A percentile compares a stretch with the other conserved stretches of the same genome.
These are phyloP conservation scores for Hypomecis punctinalis DNA, from an alignment of 2,888 invertebrate species.

Conservation along the genomic window DNA sequence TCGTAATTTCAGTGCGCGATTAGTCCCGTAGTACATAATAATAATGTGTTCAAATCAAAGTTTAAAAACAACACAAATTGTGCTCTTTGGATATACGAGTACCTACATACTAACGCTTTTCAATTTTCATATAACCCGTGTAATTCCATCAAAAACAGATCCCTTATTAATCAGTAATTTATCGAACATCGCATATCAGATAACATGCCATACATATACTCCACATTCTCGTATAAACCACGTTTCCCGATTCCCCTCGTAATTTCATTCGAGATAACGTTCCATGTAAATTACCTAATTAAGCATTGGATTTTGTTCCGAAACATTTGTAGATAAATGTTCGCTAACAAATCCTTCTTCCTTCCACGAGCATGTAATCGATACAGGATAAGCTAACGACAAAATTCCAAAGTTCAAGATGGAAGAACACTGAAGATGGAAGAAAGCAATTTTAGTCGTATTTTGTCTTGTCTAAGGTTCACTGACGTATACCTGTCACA, in stretches of 20 bases:
- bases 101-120: no score
- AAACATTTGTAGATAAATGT: constrained; percentile 35
- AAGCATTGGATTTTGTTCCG: constrained; percentile 41
- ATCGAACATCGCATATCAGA: background rate
- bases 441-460: background rate
- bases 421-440: background rate
- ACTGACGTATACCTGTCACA: no score
- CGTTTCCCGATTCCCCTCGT: constrained; percentile 35
- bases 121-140: background rate
- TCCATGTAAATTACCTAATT: constrained; percentile 46
- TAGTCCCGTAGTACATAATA: no score
- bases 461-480: constrained; percentile 2
- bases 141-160: background rate
- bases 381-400: constrained; percentile 31
- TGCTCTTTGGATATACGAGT: no score
- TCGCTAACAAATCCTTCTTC: constrained; percentile 33
- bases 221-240: background rate
- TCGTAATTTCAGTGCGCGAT: no score
- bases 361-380: constrained; percentile 21
- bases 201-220: background rate
- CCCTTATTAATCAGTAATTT: background rate
- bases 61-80: no score
- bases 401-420: constrained; percentile 34
- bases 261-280: constrained; percentile 49
- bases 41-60: no score